Evolutionary conservation across 2,113 vertebrate species (phyloP).

Genomic region (Saguinus imperator): DNA sequence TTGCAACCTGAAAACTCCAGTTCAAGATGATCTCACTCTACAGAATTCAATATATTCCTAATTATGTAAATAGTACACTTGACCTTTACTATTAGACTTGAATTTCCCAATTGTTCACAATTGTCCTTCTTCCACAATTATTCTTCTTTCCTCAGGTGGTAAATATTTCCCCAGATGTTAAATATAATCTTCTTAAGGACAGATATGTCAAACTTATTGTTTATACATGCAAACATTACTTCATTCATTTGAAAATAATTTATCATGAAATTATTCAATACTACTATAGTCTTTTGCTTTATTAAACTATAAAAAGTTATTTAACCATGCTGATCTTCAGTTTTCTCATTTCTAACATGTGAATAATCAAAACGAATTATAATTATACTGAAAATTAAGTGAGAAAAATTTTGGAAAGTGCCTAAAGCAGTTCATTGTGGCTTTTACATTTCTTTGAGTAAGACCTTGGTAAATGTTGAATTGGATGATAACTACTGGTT

Average conservation of each 20-base stretch:
- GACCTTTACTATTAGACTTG: not conserved
- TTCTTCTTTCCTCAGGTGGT: not conserved
- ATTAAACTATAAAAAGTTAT: not conserved
- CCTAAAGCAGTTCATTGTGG: fast-evolving
- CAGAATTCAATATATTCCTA: not conserved
- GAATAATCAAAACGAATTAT: not conserved
- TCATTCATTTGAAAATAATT: not conserved
- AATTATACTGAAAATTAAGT: not conserved
- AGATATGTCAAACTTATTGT: not conserved
- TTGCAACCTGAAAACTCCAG: not conserved
- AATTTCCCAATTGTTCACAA: not conserved
- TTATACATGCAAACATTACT: not conserved
- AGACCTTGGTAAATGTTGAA: not conserved
- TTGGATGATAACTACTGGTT: not conserved
- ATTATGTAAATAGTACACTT: conserved; percentile 10
- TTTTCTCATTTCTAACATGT: not conserved
- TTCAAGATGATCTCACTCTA: not conserved
- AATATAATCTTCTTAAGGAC: not conserved
- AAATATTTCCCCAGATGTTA: not conserved
- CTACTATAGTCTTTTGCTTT: not conserved
- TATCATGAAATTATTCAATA: not conserved
- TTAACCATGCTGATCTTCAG: not conserved
- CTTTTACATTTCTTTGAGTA: not conserved
- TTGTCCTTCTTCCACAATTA: not conserved
- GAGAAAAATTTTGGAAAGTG: not conserved